These are phyloP conservation scores for Harpagifer antarcticus DNA, from an alignment of 2,797 vertebrate genomes.

Conservation along the genomic window DNA sequence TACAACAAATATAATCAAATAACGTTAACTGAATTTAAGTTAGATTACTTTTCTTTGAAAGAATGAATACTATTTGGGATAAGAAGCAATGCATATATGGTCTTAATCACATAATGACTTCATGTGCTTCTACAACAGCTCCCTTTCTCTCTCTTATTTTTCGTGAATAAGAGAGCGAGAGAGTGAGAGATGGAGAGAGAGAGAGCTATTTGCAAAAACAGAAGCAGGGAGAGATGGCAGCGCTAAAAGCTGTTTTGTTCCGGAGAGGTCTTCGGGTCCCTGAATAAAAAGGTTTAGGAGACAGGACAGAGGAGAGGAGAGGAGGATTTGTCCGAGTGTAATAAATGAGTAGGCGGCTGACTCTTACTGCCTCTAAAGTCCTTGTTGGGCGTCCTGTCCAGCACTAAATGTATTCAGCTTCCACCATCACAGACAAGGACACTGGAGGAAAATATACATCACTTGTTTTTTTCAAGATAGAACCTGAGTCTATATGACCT, in stretches of 20 bases:
- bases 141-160: constrained; percentile 23
- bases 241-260: constrained; percentile 84
- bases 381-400: constrained; percentile 70
- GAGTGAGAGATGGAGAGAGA: constrained; percentile 42
- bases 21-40: constrained; percentile 30
- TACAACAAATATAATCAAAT: neutral
- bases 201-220: constrained; percentile 73
- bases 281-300: constrained; percentile 82
- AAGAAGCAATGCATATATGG: constrained; percentile 56
- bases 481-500: constrained; percentile 22
- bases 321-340: constrained; percentile 66
- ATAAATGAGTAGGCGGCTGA: constrained; percentile 79
- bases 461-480: constrained; percentile 54
- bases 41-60: constrained; percentile 24
- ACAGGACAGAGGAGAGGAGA: constrained; percentile 63
- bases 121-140: constrained; percentile 66
- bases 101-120: constrained; percentile 77
- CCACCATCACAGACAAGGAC: constrained; percentile 59
- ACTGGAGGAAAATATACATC: constrained; percentile 51
- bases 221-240: constrained; percentile 64
- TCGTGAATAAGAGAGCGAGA: constrained; percentile 26
- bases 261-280: constrained; percentile 80
- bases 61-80: constrained; percentile 38
- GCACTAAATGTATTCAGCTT: constrained; percentile 74
- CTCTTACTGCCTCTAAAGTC: constrained; percentile 62